Evolutionary conservation across 2,113 vertebrate species (phyloP).

Genomic region (Dipodomys spectabilis): DNA sequence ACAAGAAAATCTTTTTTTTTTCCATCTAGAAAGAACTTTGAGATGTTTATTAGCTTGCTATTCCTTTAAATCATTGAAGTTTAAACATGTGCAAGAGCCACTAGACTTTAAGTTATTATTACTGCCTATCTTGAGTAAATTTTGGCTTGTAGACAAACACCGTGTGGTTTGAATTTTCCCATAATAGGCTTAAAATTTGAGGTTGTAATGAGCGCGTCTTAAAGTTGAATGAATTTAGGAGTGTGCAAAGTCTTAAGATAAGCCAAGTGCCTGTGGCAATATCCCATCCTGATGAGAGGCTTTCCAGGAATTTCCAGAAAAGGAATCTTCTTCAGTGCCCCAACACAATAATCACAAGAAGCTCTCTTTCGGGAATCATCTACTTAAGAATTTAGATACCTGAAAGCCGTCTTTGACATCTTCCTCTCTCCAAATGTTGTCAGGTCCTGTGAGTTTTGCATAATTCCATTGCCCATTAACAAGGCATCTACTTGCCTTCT

Average conservation of each 20-base stretch:
- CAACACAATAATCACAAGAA: neutral
- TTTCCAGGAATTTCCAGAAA: constrained; percentile 41
- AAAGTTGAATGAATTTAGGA: constrained; percentile 78
- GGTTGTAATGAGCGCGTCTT: constrained; percentile 59
- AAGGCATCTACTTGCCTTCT: neutral
- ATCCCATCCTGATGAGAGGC: neutral
- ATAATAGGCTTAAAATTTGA: constrained; percentile 65
- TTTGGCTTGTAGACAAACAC: constrained; percentile 64
- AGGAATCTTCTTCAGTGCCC: neutral
- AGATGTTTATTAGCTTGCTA: constrained; percentile 65
- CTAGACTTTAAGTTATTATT: constrained; percentile 18
- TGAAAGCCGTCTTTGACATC: no score
- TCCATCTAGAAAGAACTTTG: constrained; percentile 33
- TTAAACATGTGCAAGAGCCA: constrained; percentile 70
- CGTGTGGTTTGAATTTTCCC: constrained; percentile 70
- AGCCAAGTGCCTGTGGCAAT: constrained; percentile 60
- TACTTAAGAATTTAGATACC: neutral
- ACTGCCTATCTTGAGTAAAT: constrained; percentile 64
- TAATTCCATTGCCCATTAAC: neutral
- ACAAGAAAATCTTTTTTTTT: constrained; percentile 77
- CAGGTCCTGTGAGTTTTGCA: neutral
- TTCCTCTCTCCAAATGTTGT: neutral
- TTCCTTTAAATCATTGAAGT: constrained; percentile 48
- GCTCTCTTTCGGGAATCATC: neutral
- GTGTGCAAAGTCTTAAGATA: constrained; percentile 72